A percentile compares a stretch with the other conserved stretches of the same genome.
These are phyloP conservation scores for Dendronephthya gigantea DNA, from an alignment of 64 coral and sea anemone genomes.

Conservation along the genomic window DNA sequence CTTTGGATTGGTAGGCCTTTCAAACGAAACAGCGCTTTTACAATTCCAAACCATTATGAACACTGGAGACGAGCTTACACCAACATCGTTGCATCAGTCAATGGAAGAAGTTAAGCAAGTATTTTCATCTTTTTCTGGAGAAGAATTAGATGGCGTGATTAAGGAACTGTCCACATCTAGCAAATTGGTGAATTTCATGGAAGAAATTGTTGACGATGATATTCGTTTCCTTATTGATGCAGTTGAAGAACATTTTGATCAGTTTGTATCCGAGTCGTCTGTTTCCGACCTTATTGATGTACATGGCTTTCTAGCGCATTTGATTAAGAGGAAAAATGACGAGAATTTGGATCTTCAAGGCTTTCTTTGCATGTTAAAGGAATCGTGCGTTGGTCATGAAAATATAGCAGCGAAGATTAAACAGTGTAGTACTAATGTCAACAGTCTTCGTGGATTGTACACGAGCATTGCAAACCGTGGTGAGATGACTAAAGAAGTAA, in stretches of 20 bases:
- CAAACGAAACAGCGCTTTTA: neutral
- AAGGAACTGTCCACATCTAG: neutral
- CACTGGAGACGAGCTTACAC: neutral
- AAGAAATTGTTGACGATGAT: neutral
- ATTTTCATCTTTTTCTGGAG: neutral
- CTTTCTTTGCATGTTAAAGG: neutral
- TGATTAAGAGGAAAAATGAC: neutral
- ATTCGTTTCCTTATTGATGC: conserved; percentile 7
- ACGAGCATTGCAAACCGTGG: conserved; percentile 70
- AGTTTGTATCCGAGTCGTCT: neutral
- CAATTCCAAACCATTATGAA: neutral
- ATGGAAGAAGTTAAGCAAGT: neutral
- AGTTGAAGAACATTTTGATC: conserved; percentile 6
- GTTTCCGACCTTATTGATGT: conserved; percentile 15
- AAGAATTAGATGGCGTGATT: neutral
- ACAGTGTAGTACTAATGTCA: conserved; percentile 52
- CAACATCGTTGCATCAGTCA: neutral
- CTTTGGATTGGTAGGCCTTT: neutral
- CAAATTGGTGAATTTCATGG: neutral
- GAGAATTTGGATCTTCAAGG: neutral
- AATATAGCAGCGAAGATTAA: conserved; percentile 82
- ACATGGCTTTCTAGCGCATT: conserved; percentile 1
- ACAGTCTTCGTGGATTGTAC: conserved; percentile 67
- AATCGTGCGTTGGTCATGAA: neutral
- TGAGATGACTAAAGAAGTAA: conserved; percentile 85